A percentile compares a stretch with the other conserved stretches of the same genome.
phyloP scores from a whole-genome alignment of 2,113 vertebrate species.

The Euleptes europaea region DNA sequence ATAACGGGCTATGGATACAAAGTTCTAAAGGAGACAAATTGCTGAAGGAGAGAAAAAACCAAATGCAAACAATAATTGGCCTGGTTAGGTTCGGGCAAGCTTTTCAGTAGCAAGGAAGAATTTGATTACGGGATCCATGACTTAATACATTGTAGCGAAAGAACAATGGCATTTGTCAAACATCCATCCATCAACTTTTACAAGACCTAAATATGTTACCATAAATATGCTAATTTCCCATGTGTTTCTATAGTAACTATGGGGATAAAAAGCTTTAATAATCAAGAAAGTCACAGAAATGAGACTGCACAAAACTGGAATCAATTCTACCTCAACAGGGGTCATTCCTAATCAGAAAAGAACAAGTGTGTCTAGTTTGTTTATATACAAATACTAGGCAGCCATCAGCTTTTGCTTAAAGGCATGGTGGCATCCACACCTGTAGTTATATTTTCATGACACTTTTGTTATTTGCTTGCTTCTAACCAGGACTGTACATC shows the following conservation, averaged over 20 bases:
- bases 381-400: constrained; percentile 12
- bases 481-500: neutral
- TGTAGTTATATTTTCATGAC: neutral
- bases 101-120: constrained; percentile 6
- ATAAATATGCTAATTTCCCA: constrained; percentile 36
- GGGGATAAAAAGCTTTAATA: neutral
- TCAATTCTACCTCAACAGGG: neutral
- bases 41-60: neutral
- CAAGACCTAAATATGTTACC: constrained; percentile 3
- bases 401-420: constrained; percentile 18
- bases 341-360: neutral
- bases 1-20: neutral
- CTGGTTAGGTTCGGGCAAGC: neutral
- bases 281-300: constrained; percentile 51
- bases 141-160: neutral
- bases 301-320: constrained; percentile 27
- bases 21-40: neutral
- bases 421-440: neutral
- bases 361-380: constrained; percentile 9
- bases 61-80: neutral
- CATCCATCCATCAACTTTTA: neutral
- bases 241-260: constrained; percentile 44
- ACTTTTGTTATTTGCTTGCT: neutral
- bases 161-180: neutral
- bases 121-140: neutral